Percentiles rank a stretch among this genome's conserved stretches.
Conservation (phyloP, 2,113 vertebrate species). For the Pelmatolapia mariae region DNA sequence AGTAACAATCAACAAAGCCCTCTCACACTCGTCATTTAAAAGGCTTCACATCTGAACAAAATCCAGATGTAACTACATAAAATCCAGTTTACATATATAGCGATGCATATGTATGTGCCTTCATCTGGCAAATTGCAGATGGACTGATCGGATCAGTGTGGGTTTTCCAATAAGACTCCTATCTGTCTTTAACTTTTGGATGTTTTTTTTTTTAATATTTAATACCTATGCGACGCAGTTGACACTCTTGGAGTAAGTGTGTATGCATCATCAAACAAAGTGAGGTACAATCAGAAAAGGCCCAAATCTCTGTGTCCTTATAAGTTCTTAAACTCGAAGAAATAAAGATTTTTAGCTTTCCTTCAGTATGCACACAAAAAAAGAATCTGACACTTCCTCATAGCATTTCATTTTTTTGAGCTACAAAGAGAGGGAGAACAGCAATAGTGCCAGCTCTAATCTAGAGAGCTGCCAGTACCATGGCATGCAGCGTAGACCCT, state of each 20-base stretch:
- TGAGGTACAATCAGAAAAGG: neutral
- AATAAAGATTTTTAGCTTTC: neutral
- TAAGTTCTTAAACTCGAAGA: neutral
- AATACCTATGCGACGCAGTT: neutral
- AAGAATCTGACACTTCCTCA: neutral
- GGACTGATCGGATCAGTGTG: neutral
- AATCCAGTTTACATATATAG: neutral
- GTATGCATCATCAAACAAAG: neutral
- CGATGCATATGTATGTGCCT: neutral
- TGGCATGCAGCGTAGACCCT: conserved; percentile 22
- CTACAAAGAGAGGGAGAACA: neutral
- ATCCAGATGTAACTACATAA: neutral
- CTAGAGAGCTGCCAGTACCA: conserved; percentile 7
- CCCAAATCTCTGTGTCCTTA: neutral
- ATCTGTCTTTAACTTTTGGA: neutral
- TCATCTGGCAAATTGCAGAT: neutral
- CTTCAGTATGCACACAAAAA: neutral
- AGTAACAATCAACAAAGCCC: neutral
- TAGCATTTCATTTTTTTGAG: neutral
- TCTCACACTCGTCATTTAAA: neutral
- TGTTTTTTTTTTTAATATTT: neutral
- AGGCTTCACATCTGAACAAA: neutral
- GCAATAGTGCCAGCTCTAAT: conserved; percentile 21
- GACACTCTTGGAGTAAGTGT: neutral
- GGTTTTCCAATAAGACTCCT: neutral